Base-by-base conservation (phyloP, 2,797 vertebrate genomes). In the Neostethus bicornis region DNA sequence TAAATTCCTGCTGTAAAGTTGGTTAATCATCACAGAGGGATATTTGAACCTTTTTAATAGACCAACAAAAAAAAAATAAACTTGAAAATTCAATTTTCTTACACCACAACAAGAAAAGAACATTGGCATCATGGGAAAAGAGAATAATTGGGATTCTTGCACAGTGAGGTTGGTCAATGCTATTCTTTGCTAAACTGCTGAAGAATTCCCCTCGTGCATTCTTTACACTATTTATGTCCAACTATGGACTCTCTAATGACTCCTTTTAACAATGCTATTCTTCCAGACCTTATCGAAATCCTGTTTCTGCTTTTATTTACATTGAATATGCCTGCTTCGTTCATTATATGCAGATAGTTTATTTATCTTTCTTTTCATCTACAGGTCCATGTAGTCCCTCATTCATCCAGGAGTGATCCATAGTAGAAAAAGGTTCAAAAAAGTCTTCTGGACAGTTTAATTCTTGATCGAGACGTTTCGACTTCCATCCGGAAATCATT, bases 181-280 rank as follows among this genome's bases (percentile, higher is more conserved):
- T 63, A 63, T n/a, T 72, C 44, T 59, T 49, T 29, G 41, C 59
- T 77, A 80, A 84, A 71, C 77, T 64, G 65, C 16, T 21, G 51
- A 55, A 77, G 64, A 42, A 23, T 49, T 57, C 46, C 72, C 73
- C 70, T 49, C 72, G 61, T 75, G 70, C 38, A 67, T 80, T 74
- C 51, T 81, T 80, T 77, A 37, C 39, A 64, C 46, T 43, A 52
- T 68, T 79, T 79, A 68, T 74, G 61, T 65, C 63, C 47, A 31
- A 51, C 53, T 49, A 48, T 51, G 49, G 46, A 63, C 77, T 77
- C 76, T 72, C 59, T 81, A 79, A 85, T 75, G 75, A 62, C 61
- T 66, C 5, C 20, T 44, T 65, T 71, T 80, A 83, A 79, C 60
- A 63, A 71, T 25, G 48, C 50, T 52, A 73, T 60, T 68, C 43